A percentile compares a stretch with the other conserved stretches of the same genome.
These are phyloP conservation scores for Cotesia glomerata DNA, from an alignment of 1,140 invertebrate species.

Conservation along the genomic window DNA sequence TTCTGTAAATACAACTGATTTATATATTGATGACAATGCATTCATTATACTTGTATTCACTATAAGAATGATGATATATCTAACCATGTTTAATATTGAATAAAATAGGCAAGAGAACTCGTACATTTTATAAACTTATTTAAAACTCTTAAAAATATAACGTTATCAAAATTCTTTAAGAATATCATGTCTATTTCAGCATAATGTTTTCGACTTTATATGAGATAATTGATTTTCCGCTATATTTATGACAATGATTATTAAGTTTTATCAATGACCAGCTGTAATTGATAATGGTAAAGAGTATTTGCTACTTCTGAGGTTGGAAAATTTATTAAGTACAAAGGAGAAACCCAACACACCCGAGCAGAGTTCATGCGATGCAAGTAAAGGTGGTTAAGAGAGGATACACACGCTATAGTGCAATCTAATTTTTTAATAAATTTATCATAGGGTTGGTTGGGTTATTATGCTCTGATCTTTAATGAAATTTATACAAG, in stretches of 20 bases:
- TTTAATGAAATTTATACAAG: conserved; percentile 36
- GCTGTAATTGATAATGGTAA: not conserved
- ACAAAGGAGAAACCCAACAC: conserved; percentile 42
- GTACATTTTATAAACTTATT: conserved; percentile 11
- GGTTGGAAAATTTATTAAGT: not conserved
- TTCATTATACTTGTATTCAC: no score
- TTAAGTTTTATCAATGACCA: conserved; percentile 13
- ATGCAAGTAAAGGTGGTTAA: conserved; percentile 49
- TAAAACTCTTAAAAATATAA: not conserved
- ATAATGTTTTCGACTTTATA: conserved; percentile 7
- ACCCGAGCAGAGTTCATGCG: conserved; percentile 51
- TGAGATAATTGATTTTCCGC: not conserved
- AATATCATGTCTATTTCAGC: not conserved
- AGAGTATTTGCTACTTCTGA: not conserved
- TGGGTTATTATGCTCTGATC: conserved; percentile 60
- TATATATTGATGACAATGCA: no score
- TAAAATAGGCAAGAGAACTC: conserved; percentile 22
- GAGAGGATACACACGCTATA: conserved; percentile 51
- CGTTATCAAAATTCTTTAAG: not conserved
- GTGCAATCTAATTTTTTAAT: conserved; percentile 50
- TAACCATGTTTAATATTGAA: not conserved
- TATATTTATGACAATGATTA: not conserved
- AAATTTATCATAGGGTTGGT: conserved; percentile 37
- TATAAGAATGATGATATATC: not conserved
- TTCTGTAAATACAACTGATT: no score